These are phyloP conservation scores for Megamerina dolium DNA, from an alignment of 2,888 invertebrate genomes.

Conservation along the genomic window DNA sequence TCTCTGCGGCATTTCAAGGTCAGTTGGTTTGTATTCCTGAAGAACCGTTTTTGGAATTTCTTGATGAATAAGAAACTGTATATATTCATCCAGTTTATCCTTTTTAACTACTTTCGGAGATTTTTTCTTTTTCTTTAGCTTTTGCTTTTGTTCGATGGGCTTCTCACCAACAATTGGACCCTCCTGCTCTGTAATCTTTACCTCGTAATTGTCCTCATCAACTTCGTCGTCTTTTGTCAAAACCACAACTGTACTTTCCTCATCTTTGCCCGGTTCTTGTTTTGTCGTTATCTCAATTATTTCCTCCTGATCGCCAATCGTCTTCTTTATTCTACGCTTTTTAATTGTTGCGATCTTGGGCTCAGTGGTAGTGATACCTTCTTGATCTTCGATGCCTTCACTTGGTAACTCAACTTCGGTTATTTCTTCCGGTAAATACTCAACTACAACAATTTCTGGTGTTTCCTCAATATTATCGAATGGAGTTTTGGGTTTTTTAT, in stretches of 20 bases:
- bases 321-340: slow-evolving; percentile 39
- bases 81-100: slow-evolving; percentile 46
- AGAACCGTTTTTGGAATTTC: slow-evolving; percentile 48
- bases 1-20: slow-evolving; percentile 40
- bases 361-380: slow-evolving; percentile 25
- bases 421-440: slow-evolving; percentile 35
- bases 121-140: slow-evolving; percentile 35
- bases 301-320: slow-evolving; percentile 32
- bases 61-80: slow-evolving; percentile 45
- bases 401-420: slow-evolving; percentile 23
- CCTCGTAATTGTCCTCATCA: slow-evolving; percentile 17
- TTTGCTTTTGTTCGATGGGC: slow-evolving; percentile 16
- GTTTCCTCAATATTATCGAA: slow-evolving; percentile 39
- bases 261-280: slow-evolving; percentile 34
- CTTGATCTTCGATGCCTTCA: slow-evolving; percentile 23
- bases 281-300: slow-evolving; percentile 34
- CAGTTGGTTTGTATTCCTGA: slow-evolving; percentile 46
- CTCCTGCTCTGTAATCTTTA: slow-evolving; percentile 25
- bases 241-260: slow-evolving; percentile 31
- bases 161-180: slow-evolving; percentile 16
- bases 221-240: slow-evolving; percentile 22
- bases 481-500: slow-evolving; percentile 32
- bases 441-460: slow-evolving; percentile 34
- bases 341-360: slow-evolving; percentile 29
- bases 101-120: slow-evolving; percentile 37